Evolutionary conservation across 2,888 invertebrate species (phyloP).

Genomic region (Troides oblongomaculatus): DNA sequence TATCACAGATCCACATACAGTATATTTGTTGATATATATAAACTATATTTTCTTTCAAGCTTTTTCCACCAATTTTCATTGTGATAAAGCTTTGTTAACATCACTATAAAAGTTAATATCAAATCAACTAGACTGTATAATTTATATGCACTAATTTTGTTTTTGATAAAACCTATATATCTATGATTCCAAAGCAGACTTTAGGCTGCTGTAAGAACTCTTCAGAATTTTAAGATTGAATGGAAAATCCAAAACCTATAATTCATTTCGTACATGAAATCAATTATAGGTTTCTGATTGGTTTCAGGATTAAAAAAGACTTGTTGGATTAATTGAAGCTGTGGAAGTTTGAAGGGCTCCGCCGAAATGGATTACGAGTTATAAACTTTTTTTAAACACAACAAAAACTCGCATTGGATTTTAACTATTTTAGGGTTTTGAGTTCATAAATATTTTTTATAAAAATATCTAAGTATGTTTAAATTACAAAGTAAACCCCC

Average conservation of each 20-base stretch:
- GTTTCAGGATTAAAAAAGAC: constrained; percentile 22
- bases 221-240: not conserved
- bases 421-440: not conserved
- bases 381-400: constrained; percentile 9
- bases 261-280: constrained; percentile 19
- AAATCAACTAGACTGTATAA: not conserved
- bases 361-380: constrained; percentile 15
- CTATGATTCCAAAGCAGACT: not conserved
- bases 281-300: constrained; percentile 25
- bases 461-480: too few relatives aligned
- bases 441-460: too few relatives aligned
- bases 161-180: not conserved
- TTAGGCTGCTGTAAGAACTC: not conserved
- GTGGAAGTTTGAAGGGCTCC: constrained; percentile 21
- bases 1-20: too few relatives aligned
- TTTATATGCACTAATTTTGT: not conserved
- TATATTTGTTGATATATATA: too few relatives aligned
- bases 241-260: constrained; percentile 9
- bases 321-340: constrained; percentile 21
- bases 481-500: too few relatives aligned
- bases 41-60: too few relatives aligned
- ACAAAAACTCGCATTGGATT: not conserved
- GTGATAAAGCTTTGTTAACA: not conserved
- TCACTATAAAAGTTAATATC: not conserved
- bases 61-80: too few relatives aligned